Percentiles rank a stretch among this genome's conserved stretches.
phyloP scores from a whole-genome alignment of 2,888 invertebrate species.

The Augochlorella aurata region DNA sequence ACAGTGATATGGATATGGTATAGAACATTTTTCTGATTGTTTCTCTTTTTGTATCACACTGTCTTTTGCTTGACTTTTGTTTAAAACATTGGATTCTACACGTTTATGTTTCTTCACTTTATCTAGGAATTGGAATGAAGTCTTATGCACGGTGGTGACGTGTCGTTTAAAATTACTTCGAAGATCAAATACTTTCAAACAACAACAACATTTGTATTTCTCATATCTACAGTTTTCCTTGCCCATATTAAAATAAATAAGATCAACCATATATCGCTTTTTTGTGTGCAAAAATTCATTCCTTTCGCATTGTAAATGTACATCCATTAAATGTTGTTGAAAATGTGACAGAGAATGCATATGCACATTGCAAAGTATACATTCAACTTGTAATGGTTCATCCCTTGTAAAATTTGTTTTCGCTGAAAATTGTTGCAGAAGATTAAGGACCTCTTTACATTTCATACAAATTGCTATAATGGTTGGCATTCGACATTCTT shows the following conservation, averaged over 20 bases:
- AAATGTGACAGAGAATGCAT: slow-evolving; percentile 33
- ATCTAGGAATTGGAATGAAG: background rate
- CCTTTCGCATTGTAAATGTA: slow-evolving; percentile 38
- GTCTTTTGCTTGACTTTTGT: background rate
- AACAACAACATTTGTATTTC: slow-evolving; percentile 42
- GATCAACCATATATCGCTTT: slow-evolving; percentile 1
- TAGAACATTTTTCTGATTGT: background rate
- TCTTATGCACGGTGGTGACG: background rate
- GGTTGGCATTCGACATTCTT: background rate
- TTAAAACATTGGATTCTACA: background rate
- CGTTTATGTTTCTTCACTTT: too few relatives aligned
- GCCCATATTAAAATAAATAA: slow-evolving; percentile 2
- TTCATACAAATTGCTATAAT: slow-evolving; percentile 34
- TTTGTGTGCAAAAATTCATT: background rate
- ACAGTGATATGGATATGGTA: background rate
- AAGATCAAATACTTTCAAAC: slow-evolving; percentile 10
- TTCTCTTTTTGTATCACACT: background rate
- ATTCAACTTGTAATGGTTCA: slow-evolving; percentile 30
- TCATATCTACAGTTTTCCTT: background rate
- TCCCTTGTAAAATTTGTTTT: slow-evolving; percentile 21
- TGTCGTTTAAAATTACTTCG: slow-evolving; percentile 1
- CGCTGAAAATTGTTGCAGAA: slow-evolving; percentile 39
- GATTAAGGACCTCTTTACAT: slow-evolving; percentile 31
- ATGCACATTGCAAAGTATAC: slow-evolving; percentile 37
- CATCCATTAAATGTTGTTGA: slow-evolving; percentile 40